phyloP scores from a whole-genome alignment of 2,888 invertebrate species.

The Phytoseiulus persimilis region DNA sequence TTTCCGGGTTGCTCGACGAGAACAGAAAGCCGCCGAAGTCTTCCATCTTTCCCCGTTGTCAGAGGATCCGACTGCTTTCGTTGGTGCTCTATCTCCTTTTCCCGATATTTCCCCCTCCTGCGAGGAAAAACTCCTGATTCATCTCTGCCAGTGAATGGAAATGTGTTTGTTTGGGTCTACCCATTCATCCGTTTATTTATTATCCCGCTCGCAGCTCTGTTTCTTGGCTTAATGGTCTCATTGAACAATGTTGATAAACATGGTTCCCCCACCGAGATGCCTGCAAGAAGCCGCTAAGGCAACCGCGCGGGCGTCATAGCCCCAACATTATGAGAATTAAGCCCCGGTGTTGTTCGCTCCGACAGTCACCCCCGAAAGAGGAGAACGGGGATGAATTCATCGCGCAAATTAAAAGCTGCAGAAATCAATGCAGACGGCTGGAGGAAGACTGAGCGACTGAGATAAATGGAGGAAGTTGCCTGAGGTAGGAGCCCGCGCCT shows the following conservation, averaged over 20 bases:
- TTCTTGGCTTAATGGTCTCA: background rate
- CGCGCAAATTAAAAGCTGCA: background rate
- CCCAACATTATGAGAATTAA: background rate
- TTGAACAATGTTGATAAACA: conserved; percentile 5
- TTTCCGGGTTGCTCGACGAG: too few species aligned
- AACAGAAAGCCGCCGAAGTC: too few species aligned
- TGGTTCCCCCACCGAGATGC: background rate
- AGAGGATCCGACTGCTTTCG: background rate
- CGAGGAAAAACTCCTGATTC: background rate
- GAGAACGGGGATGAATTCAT: background rate
- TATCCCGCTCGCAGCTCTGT: background rate
- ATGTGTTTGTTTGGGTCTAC: background rate
- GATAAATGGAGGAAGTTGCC: background rate
- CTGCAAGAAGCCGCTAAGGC: background rate
- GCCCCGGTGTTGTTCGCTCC: background rate
- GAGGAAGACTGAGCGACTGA: background rate
- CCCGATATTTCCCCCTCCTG: background rate
- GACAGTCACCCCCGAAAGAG: background rate
- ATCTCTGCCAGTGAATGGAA: background rate
- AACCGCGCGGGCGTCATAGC: background rate
- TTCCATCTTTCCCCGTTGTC: too few species aligned
- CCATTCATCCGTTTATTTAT: background rate
- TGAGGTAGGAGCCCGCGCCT: background rate
- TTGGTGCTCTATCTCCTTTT: background rate
- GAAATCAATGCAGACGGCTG: background rate